These are phyloP conservation scores for Octodonta nipae DNA, from an alignment of 2,888 invertebrate genomes.

Conservation along the genomic window DNA sequence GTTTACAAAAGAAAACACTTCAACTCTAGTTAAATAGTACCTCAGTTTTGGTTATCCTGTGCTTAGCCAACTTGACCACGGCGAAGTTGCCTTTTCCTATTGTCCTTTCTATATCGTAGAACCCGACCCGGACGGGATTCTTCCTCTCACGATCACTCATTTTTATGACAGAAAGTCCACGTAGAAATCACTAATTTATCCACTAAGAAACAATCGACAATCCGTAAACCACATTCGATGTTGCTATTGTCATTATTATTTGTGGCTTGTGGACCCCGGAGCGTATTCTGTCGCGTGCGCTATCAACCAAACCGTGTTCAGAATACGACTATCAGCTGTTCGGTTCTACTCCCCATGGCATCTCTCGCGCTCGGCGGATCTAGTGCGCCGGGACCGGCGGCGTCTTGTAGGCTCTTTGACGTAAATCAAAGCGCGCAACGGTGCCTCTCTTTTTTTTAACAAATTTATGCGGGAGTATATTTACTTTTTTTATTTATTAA, in stretches of 20 bases:
- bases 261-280: slow-evolving; percentile 10
- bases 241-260: slow-evolving; percentile 27
- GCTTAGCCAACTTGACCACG: slow-evolving; percentile 92
- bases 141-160: slow-evolving; percentile 35
- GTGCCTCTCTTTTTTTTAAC: too few species aligned
- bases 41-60: slow-evolving; percentile 97
- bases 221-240: slow-evolving; percentile 32
- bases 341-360: too few species aligned
- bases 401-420: too few species aligned
- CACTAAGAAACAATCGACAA: too few species aligned
- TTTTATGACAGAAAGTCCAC: slow-evolving; percentile 17
- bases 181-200: too few species aligned
- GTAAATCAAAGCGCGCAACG: too few species aligned
- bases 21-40: slow-evolving; percentile 38
- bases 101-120: slow-evolving; percentile 94
- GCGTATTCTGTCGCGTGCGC: not conserved
- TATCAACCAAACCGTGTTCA: slow-evolving; percentile 16
- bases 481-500: too few species aligned
- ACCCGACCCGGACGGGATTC: slow-evolving; percentile 73
- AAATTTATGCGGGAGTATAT: too few species aligned
- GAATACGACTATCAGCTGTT: slow-evolving; percentile 25
- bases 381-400: too few species aligned
- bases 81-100: slow-evolving; percentile 99
- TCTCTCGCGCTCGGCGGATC: too few species aligned
- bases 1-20: slow-evolving; percentile 1